phyloP scores from a whole-genome alignment of 2,113 vertebrate species.

The Laterallus jamaicensis region DNA sequence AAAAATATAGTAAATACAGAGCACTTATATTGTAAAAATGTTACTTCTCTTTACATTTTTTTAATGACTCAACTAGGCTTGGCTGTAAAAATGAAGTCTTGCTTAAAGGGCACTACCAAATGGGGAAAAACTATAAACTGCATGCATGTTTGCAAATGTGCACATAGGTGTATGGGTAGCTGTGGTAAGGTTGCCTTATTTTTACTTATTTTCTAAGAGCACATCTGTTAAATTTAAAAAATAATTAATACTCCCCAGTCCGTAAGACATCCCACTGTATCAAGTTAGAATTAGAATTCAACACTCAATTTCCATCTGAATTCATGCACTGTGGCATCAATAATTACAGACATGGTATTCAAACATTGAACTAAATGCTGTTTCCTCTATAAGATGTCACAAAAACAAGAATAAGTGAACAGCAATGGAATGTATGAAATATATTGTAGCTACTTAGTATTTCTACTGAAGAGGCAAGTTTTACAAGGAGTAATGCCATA shows the following conservation, averaged over 20 bases:
- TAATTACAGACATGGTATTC: background rate
- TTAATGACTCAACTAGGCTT: slow-evolving; percentile 40
- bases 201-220: slow-evolving; percentile 3
- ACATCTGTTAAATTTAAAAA: background rate
- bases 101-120: slow-evolving; percentile 31
- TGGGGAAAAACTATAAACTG: background rate
- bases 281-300: background rate
- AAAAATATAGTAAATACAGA: slow-evolving; percentile 59
- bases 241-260: background rate
- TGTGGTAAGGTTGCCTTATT: background rate
- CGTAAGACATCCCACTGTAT: background rate
- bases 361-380: background rate
- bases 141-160: background rate
- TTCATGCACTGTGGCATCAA: background rate
- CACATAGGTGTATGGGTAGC: background rate
- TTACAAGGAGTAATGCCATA: background rate
- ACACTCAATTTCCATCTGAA: background rate
- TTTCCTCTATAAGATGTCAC: slow-evolving; percentile 1
- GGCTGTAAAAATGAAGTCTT: slow-evolving; percentile 50
- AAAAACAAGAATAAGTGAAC: background rate
- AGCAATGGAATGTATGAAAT: slow-evolving; percentile 56
- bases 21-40: slow-evolving; percentile 63
- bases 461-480: background rate
- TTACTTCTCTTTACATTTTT: slow-evolving; percentile 42
- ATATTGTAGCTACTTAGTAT: background rate